Base-by-base conservation (phyloP, 1,140 invertebrate genomes). In the Sitophilus oryzae region DNA sequence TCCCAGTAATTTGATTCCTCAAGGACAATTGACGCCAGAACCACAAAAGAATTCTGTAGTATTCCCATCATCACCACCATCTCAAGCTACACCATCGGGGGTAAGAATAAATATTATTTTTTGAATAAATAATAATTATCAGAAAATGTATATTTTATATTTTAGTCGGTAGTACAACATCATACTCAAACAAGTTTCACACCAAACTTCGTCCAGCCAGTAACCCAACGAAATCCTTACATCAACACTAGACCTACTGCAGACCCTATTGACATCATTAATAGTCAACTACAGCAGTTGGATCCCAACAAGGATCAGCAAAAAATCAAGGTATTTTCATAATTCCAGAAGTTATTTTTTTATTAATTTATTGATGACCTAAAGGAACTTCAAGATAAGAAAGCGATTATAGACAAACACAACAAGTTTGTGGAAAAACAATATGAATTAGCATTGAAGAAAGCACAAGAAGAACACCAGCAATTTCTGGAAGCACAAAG, bases 371-470 rank as follows among this genome's bases (percentile, higher is more conserved):
- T 38, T 38, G 36, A 16, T 44, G 20, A 18, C 8, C 1, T 1
- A 25, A n/a, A 56, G 55, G 79, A 75, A 62, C 68, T 79, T 14
- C 74, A 78, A 64, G 81, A 83, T 56, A 76, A 82, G 46, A 79
- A 83, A 60, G 75, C 80, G 49, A 76, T 83, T 8, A 83, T 83
- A 56, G 80, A 83, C 60, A 83, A 83, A 65, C 82, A 84, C 56
- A 81, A 83, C 63, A 79, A 82, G 55, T 84, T 82, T 59, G 78
- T 83, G 14, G 79, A 83, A 59, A 83, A 80, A 66, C 80, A 83
- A 63, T 82, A 83, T 58, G 79, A 83, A 63, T 83, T 83, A 63
- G 79, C 81, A 43, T 76, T 82, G 61, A 77, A 82, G 59, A 83
- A 83, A 68, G 82, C 82, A 1, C 76, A 81, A 54, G 75, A 79